A percentile compares a stretch with the other conserved stretches of the same genome.
phyloP scores from a whole-genome alignment of 2,888 invertebrate genomes.

The Encarsia formosa region DNA sequence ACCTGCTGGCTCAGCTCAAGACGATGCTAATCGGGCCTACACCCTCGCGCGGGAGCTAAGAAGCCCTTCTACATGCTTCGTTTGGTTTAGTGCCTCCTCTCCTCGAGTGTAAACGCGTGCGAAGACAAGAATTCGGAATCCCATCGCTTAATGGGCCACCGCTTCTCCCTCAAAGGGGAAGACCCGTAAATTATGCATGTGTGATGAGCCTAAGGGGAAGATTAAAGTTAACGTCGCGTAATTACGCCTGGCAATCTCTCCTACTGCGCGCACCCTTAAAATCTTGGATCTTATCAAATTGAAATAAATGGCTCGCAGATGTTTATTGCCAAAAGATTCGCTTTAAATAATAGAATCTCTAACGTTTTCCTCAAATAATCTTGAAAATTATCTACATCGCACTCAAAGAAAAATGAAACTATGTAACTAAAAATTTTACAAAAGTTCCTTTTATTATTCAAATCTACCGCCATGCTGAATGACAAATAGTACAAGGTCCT shows the following conservation, averaged over 20 bases:
- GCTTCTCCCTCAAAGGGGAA: not conserved
- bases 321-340: no score
- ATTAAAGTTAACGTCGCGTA: conserved; percentile 7
- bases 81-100: conserved; percentile 45
- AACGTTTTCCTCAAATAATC: no score
- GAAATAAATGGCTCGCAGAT: not conserved
- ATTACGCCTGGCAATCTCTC: not conserved
- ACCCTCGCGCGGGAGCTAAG: conserved; percentile 13
- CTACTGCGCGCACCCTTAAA: no score
- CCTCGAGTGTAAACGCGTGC: conserved; percentile 11
- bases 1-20: conserved; percentile 33
- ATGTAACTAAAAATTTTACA: no score
- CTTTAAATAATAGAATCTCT: no score
- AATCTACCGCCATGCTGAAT: no score
- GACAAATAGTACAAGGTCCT: no score
- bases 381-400: no score
- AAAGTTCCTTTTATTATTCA: no score
- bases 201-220: not conserved
- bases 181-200: conserved; percentile 1
- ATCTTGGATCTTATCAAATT: not conserved
- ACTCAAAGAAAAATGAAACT: no score
- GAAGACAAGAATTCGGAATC: conserved; percentile 10
- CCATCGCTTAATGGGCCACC: conserved; percentile 14
- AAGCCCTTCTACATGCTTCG: conserved; percentile 36
- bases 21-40: conserved; percentile 49